Conservation (phyloP, 1,140 invertebrate species). For the Apis florea region DNA sequence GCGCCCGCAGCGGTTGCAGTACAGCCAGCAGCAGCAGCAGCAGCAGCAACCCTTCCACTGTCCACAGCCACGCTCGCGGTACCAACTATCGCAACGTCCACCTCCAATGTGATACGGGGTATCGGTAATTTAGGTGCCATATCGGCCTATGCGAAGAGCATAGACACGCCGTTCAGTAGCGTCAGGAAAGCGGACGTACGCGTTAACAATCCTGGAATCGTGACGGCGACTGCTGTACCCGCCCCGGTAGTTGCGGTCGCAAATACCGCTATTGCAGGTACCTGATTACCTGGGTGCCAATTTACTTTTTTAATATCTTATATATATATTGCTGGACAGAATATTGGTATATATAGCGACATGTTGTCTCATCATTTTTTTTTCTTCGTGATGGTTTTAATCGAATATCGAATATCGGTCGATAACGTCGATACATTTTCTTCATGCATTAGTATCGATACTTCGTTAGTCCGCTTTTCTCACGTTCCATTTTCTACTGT, state of each 20-base stretch:
- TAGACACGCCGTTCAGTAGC: conserved; percentile 67
- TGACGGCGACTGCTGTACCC: conserved; percentile 52
- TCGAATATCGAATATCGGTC: background rate
- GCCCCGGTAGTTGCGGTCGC: conserved; percentile 38
- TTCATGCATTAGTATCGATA: background rate
- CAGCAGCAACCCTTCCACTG: conserved; percentile 22
- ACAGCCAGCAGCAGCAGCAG: conserved; percentile 29
- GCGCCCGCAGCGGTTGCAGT: conserved; percentile 43
- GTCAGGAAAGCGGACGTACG: conserved; percentile 65
- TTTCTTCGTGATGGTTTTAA: background rate
- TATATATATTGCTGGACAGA: background rate
- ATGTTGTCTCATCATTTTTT: background rate
- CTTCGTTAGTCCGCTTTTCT: conserved; percentile 26
- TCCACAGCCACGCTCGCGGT: conserved; percentile 27
- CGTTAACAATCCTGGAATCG: conserved; percentile 66
- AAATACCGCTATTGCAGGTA: conserved; percentile 46
- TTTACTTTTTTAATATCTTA: background rate
- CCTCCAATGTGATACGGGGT: conserved; percentile 54
- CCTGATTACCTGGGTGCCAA: conserved; percentile 34
- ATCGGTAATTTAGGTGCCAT: conserved; percentile 62
- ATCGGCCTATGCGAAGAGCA: conserved; percentile 56
- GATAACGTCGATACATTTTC: conserved; percentile 23
- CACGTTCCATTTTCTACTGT: background rate
- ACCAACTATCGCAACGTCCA: conserved; percentile 48
- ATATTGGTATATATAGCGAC: background rate